A percentile compares a stretch with the other conserved stretches of the same genome.
Evolutionary conservation across 2,113 vertebrate species (phyloP).

Genomic region (Paratilapia polleni): DNA sequence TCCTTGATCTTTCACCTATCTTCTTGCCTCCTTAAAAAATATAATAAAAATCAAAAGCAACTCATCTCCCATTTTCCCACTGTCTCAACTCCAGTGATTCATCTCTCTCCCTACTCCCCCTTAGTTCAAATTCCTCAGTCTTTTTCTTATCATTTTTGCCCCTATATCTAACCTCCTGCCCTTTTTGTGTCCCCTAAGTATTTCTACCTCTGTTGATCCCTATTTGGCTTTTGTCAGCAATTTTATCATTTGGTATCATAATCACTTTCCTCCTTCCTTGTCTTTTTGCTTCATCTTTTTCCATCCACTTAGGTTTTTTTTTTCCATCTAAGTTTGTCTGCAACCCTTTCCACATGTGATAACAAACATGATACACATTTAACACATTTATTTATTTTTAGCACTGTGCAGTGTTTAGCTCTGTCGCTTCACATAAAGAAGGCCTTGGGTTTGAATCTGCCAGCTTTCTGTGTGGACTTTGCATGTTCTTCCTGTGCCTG

Average conservation of each 20-base stretch:
- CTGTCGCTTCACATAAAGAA: no score
- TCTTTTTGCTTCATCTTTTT: background rate
- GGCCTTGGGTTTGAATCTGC: no score
- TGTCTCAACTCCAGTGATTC: constrained; percentile 3
- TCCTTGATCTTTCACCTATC: background rate
- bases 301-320: background rate
- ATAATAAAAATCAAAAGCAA: background rate
- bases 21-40: background rate
- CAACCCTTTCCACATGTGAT: constrained; percentile 2
- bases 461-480: no score
- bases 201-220: constrained; percentile 38
- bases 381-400: background rate
- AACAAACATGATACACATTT: constrained; percentile 36
- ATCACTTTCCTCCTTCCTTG: constrained; percentile 13
- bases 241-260: constrained; percentile 47
- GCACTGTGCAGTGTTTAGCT: no score
- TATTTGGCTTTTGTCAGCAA: constrained; percentile 15
- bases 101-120: background rate
- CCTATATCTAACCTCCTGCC: no score
- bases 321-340: constrained; percentile 2
- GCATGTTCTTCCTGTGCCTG: no score
- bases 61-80: background rate
- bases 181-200: constrained; percentile 1
- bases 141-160: background rate
- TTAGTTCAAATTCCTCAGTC: background rate